Conservation (phyloP, 53 echinoderm and acorn worm genomes). For the Mesocentrotus franciscanus region DNA sequence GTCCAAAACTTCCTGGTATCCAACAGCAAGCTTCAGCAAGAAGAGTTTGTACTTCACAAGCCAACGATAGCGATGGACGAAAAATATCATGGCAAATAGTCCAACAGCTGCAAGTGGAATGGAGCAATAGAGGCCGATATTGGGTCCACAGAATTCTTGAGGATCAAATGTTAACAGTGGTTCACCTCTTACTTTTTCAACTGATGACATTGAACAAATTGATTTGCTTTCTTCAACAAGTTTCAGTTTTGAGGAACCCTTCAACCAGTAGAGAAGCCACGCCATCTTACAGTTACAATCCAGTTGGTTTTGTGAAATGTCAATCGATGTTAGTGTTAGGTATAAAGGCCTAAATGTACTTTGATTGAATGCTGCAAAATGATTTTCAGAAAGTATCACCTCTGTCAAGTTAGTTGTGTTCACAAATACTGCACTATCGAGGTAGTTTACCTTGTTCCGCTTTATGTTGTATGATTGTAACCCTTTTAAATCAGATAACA, state of each 20-base stretch:
- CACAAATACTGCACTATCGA: not conserved
- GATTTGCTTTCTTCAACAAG: not conserved
- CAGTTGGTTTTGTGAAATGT: slow-evolving; percentile 11
- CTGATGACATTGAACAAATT: not conserved
- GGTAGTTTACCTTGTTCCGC: not conserved
- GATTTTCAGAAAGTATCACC: not conserved
- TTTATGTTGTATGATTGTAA: not conserved
- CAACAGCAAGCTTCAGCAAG: slow-evolving; percentile 19
- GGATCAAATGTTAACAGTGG: slow-evolving; percentile 23
- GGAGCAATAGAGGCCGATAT: not conserved
- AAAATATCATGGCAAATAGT: not conserved
- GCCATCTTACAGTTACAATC: not conserved
- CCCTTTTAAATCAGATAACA: not conserved
- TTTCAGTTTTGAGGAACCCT: not conserved
- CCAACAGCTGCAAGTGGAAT: not conserved
- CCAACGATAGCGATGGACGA: not conserved
- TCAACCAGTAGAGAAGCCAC: not conserved
- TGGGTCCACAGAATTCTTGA: not conserved
- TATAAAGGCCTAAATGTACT: not conserved
- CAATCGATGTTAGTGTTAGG: not conserved
- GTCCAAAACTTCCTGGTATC: slow-evolving; percentile 10
- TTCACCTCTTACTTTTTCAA: not conserved
- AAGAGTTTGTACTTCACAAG: not conserved
- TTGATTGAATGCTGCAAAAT: not conserved
- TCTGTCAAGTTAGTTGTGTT: not conserved